Percentiles rank a stretch among this genome's conserved stretches.
Evolutionary conservation across 1,140 invertebrate genomes (phyloP).

Genomic region (Anastrepha obliqua): DNA sequence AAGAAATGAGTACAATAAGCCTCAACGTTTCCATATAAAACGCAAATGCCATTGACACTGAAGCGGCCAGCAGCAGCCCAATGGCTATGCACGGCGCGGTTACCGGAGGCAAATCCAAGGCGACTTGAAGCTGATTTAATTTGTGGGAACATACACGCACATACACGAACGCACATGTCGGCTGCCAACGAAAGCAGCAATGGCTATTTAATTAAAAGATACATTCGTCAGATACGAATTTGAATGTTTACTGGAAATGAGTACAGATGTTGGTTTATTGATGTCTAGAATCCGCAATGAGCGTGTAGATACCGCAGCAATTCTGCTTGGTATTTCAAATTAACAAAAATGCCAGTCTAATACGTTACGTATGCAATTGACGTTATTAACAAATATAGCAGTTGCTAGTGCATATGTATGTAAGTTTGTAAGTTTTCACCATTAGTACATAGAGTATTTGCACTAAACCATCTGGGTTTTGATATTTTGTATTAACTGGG

Average conservation of each 20-base stretch:
- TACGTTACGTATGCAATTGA: too few relatives aligned
- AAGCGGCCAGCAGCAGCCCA: constrained; percentile 23
- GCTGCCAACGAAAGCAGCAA: background rate
- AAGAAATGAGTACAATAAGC: constrained; percentile 31
- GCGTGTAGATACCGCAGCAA: background rate
- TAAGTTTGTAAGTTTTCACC: too few relatives aligned
- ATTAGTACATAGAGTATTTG: background rate
- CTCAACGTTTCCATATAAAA: constrained; percentile 33
- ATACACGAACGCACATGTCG: background rate
- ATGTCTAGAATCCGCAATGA: constrained; percentile 27
- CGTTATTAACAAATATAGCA: too few relatives aligned
- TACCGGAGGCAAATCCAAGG: constrained; percentile 17
- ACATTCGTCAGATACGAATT: constrained; percentile 44
- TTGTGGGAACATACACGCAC: background rate
- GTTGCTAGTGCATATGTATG: too few relatives aligned
- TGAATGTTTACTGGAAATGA: background rate
- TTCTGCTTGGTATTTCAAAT: too few relatives aligned
- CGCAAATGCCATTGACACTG: constrained; percentile 37
- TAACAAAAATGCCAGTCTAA: too few relatives aligned
- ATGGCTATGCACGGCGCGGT: background rate
- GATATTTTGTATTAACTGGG: background rate
- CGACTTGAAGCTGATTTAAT: constrained; percentile 41
- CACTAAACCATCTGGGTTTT: background rate
- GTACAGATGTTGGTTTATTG: background rate
- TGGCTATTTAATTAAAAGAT: constrained; percentile 19